Percentiles rank a stretch among this genome's conserved stretches.
Evolutionary conservation across 2,113 vertebrate species (phyloP).

Genomic region (Brienomyrus longianalis): DNA sequence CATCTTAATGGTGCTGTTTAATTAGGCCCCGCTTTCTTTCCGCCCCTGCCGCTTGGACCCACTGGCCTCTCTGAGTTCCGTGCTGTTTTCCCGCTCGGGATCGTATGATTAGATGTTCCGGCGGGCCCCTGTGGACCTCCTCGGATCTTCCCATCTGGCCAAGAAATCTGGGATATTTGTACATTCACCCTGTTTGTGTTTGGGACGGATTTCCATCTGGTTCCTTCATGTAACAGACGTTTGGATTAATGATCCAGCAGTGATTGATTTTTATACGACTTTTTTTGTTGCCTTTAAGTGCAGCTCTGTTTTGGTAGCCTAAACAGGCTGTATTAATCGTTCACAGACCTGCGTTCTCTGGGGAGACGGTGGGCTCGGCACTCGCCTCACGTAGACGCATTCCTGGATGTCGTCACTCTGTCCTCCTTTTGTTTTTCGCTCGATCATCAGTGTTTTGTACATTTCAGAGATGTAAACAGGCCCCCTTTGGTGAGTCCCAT

Average conservation of each 20-base stretch:
- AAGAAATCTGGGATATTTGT: neutral
- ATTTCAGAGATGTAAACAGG: constrained; percentile 5
- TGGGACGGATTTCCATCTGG: neutral
- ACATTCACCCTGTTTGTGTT: neutral
- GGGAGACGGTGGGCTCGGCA: neutral
- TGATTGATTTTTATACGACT: neutral
- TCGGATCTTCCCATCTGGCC: neutral
- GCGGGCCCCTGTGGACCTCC: constrained; percentile 18
- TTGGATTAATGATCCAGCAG: constrained; percentile 12
- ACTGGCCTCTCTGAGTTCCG: neutral
- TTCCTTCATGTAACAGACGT: constrained; percentile 20
- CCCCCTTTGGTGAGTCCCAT: neutral
- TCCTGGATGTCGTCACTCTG: neutral
- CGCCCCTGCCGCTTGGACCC: neutral
- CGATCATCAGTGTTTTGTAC: neutral
- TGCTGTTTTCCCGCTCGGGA: neutral
- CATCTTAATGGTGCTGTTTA: neutral
- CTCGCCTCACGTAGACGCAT: neutral
- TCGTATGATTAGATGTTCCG: neutral
- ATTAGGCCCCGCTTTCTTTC: neutral
- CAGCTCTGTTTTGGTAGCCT: neutral
- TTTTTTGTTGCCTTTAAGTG: constrained; percentile 18
- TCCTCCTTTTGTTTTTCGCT: neutral
- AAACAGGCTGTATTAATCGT: constrained; percentile 1
- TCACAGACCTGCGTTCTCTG: constrained; percentile 11